Evolutionary conservation across 2,797 vertebrate species (phyloP), one percentile per base, ranked within the genome.

Genomic region (Tragopan temminckii): DNA sequence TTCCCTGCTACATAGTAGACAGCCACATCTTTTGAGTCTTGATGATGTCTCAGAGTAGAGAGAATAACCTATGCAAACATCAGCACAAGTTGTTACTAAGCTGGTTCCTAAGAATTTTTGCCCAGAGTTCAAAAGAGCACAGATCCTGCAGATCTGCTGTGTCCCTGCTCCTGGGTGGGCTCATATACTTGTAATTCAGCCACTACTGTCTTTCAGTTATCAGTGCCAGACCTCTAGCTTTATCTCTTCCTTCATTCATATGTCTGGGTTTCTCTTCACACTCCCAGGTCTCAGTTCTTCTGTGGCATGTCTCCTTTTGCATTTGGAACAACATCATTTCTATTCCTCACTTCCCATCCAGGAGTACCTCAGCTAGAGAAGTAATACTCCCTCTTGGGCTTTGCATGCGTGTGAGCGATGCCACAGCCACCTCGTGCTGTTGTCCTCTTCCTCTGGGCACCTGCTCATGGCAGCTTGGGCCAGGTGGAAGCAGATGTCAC

Each of bases 81-180:
- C 45, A 66, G 46, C 42, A 66, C 35, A 93, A 75, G 66, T 7
- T 72, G 38, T 13, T 48, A 67, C 9, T 36, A 52, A 15, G 12
- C 62, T 80, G 14, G 27, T 46, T 75, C 70, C 42, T 79, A 33
- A 80, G 66, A 48, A 8, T 50, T 50, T 50, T 1, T 5, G 23
- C 7, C 63, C 33, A 17, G 52, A 86, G 15, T 9, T 17, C n/a
- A n/a, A 36, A 80, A 43, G 40, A 68, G 50, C 45, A 40, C 42
- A 92, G 91, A 79, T 57, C 17, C 42, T 89, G 48, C 31, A 38
- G 36, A 35, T 89, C 64, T 87, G 48, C 70, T 67, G 6, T 11
- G 7, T 40, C 45, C 20, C 5, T 1, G 2, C 29, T 79, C 48
- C 13, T 52, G n/a, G 2, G 8, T 48, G 12, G 1, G 1, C 21